Percentiles rank a stretch among this genome's conserved stretches.
phyloP scores from a whole-genome alignment of 2,888 invertebrate species.

The Teleiodes luculella region DNA sequence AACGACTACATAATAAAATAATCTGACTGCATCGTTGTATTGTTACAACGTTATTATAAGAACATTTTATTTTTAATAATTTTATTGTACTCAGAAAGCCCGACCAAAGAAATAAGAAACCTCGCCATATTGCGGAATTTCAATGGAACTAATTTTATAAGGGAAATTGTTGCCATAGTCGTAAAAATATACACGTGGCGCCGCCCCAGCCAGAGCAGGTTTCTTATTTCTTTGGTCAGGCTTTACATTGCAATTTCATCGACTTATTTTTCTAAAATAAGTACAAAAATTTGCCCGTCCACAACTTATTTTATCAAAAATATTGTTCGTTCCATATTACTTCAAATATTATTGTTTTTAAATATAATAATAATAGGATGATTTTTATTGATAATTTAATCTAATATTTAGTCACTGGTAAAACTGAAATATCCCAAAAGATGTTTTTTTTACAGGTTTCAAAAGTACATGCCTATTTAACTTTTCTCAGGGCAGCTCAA shows the following conservation, averaged over 20 bases:
- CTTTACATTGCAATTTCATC: background rate
- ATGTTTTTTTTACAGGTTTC: no score
- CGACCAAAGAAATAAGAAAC: no score
- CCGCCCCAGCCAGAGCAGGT: no score
- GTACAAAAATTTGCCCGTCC: background rate
- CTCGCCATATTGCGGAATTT: no score
- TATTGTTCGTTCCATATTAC: background rate
- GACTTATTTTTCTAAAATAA: slow-evolving; percentile 2
- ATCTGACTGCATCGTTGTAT: slow-evolving; percentile 61
- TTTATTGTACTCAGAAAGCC: slow-evolving; percentile 13
- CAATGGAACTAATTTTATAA: no score
- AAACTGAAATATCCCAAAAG: no score
- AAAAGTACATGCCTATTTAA: no score
- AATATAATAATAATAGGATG: background rate
- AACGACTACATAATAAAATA: slow-evolving; percentile 40
- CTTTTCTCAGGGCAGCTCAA: no score
- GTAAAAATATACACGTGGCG: no score
- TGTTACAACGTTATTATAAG: slow-evolving; percentile 41
- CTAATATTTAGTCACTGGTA: no score
- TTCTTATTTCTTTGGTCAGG: no score
- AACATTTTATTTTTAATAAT: slow-evolving; percentile 5
- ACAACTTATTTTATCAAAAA: background rate
- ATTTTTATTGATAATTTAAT: background rate
- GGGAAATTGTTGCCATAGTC: no score
- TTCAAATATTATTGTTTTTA: background rate